Evolutionary conservation across 1,140 invertebrate genomes (phyloP).

Genomic region (Drosophila suzukii): DNA sequence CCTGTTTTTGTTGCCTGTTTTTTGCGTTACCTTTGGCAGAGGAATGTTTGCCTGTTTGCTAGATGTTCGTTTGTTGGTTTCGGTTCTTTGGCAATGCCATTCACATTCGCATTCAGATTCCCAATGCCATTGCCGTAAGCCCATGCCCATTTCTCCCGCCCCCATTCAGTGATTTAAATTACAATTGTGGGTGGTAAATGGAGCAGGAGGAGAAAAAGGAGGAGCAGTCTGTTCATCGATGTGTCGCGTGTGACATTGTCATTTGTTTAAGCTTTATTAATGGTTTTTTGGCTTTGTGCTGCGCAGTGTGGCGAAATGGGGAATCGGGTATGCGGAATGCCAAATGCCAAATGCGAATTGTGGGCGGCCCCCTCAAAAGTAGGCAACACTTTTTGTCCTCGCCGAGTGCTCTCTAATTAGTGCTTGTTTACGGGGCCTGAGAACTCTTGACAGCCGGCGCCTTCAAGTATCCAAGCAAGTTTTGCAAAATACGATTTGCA

Average conservation of each 20-base stretch:
- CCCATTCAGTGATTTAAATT: constrained; percentile 32
- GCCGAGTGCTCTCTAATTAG: constrained; percentile 45
- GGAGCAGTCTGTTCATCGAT: constrained; percentile 49
- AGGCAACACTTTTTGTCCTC: constrained; percentile 56
- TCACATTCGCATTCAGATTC: not conserved
- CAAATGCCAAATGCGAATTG: constrained; percentile 3
- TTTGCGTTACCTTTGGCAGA: constrained; percentile 15
- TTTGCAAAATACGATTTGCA: constrained; percentile 58
- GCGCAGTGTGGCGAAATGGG: constrained; percentile 5
- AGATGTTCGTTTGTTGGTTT: constrained; percentile 33
- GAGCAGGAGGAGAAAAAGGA: not conserved
- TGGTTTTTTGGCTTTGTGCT: constrained; percentile 41
- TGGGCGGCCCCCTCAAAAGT: constrained; percentile 21
- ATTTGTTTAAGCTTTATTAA: constrained; percentile 65
- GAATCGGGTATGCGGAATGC: constrained; percentile 2
- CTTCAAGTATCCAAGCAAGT: constrained; percentile 65
- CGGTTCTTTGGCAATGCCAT: constrained; percentile 20
- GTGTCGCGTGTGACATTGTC: constrained; percentile 47
- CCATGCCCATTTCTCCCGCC: constrained; percentile 4
- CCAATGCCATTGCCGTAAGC: constrained; percentile 1
- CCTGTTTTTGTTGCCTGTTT: constrained; percentile 4
- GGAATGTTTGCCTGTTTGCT: constrained; percentile 42
- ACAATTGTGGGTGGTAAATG: constrained; percentile 22
- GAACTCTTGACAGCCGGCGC: constrained; percentile 55
- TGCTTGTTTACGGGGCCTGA: constrained; percentile 27